phyloP scores from a whole-genome alignment of 2,888 invertebrate genomes.

The Pyralis farinalis region DNA sequence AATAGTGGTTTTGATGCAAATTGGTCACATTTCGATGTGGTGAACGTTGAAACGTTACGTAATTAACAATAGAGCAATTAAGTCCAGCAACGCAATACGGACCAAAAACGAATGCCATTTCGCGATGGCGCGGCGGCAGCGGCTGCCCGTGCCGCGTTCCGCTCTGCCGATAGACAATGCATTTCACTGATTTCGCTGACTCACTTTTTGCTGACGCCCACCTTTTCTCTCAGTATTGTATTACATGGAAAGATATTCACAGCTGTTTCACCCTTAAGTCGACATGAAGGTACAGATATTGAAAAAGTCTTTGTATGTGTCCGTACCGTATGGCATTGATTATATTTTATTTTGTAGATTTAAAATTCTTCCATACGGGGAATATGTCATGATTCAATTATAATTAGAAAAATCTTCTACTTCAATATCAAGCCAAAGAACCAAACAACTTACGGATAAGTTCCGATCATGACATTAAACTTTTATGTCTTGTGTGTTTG shows the following conservation, averaged over 20 bases:
- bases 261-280: slow-evolving; percentile 35
- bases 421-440: too few relatives aligned
- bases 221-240: slow-evolving; percentile 33
- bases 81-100: slow-evolving; percentile 59
- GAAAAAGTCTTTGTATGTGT: slow-evolving; percentile 6
- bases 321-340: not conserved
- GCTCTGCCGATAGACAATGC: slow-evolving; percentile 61
- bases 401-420: too few relatives aligned
- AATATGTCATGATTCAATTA: too few relatives aligned
- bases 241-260: slow-evolving; percentile 28
- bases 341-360: not conserved
- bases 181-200: slow-evolving; percentile 71
- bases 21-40: slow-evolving; percentile 55
- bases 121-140: slow-evolving; percentile 31
- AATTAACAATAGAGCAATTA: slow-evolving; percentile 81
- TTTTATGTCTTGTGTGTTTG: too few relatives aligned
- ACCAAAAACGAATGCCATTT: slow-evolving; percentile 65
- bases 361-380: not conserved
- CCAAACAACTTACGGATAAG: too few relatives aligned
- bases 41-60: slow-evolving; percentile 70
- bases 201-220: slow-evolving; percentile 54
- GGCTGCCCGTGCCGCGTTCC: slow-evolving; percentile 35
- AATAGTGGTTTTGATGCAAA: slow-evolving; percentile 49
- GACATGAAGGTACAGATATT: slow-evolving; percentile 23
- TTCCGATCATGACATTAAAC: too few relatives aligned